Conservation (phyloP, 92 coral and sea anemone genomes). For the Siderastrea siderea region DNA sequence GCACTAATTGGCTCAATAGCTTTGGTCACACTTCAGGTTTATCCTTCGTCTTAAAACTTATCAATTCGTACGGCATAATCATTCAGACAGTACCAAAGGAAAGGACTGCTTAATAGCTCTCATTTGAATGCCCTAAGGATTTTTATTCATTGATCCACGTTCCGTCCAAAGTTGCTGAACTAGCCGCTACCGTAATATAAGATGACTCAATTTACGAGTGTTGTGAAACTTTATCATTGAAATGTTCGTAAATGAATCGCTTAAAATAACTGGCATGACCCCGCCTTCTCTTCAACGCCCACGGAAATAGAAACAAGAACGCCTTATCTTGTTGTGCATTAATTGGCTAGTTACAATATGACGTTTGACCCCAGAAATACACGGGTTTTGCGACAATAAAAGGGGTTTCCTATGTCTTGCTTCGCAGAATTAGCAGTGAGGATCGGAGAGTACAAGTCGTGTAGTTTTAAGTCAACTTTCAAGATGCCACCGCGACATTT, state of each 20-base stretch:
- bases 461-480: neutral
- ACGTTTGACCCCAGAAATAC: slow-evolving; percentile 19
- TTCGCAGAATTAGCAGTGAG: neutral
- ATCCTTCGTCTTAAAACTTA: too few species aligned
- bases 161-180: too few species aligned
- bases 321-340: neutral
- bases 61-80: too few species aligned
- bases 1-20: too few species aligned
- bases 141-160: too few species aligned
- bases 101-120: too few species aligned
- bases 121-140: too few species aligned
- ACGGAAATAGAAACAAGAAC: slow-evolving; percentile 10
- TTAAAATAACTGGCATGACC: neutral
- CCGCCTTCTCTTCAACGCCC: slow-evolving; percentile 23
- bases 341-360: slow-evolving; percentile 14
- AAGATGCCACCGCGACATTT: slow-evolving; percentile 30
- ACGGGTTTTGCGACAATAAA: neutral
- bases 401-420: neutral
- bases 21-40: too few species aligned
- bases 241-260: neutral
- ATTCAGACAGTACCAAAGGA: too few species aligned
- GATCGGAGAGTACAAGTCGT: too few species aligned
- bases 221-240: neutral
- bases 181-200: too few species aligned
- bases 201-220: neutral